Percentiles rank a stretch among this genome's conserved stretches.
phyloP scores from a whole-genome alignment of 2,113 vertebrate genomes.

The Alosa alosa region DNA sequence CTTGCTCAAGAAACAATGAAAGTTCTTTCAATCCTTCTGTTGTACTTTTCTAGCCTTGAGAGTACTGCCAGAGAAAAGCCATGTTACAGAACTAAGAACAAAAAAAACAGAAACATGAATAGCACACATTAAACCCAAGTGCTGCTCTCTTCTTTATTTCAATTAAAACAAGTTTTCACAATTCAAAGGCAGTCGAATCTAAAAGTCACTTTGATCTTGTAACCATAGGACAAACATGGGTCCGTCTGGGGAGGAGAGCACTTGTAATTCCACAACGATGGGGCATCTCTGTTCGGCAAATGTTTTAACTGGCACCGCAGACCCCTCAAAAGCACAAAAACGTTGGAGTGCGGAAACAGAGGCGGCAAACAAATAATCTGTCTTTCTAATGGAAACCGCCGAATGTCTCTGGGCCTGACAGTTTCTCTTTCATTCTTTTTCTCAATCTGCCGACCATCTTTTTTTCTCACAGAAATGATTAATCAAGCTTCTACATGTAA shows the following conservation, averaged over 20 bases:
- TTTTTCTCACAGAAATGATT: slow-evolving; percentile 55
- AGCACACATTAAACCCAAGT: slow-evolving; percentile 30
- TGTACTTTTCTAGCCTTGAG: slow-evolving; percentile 18
- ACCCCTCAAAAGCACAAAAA: slow-evolving; percentile 52
- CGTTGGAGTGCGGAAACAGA: slow-evolving; percentile 48
- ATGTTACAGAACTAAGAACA: slow-evolving; percentile 48
- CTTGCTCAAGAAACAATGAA: slow-evolving; percentile 12
- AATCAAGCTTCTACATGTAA: slow-evolving; percentile 51
- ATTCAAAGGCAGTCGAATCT: slow-evolving; percentile 59
- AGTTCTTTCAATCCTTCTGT: not conserved
- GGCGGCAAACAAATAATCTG: slow-evolving; percentile 67
- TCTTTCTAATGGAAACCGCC: slow-evolving; percentile 69
- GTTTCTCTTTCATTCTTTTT: slow-evolving; percentile 55
- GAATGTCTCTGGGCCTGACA: slow-evolving; percentile 64
- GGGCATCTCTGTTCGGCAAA: slow-evolving; percentile 52
- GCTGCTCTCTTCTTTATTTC: slow-evolving; percentile 57
- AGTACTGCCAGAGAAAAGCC: slow-evolving; percentile 31
- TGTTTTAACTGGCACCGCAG: slow-evolving; percentile 43
- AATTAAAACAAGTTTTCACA: slow-evolving; percentile 63
- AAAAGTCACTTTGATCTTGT: slow-evolving; percentile 63
- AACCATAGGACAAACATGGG: slow-evolving; percentile 53
- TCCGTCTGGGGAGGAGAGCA: slow-evolving; percentile 43
- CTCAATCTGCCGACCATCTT: slow-evolving; percentile 17
- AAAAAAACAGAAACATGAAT: slow-evolving; percentile 52
- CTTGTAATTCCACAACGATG: slow-evolving; percentile 54